A percentile compares a stretch with the other conserved stretches of the same genome.
phyloP scores from a whole-genome alignment of 1,140 invertebrate species.

The Drosophila pectinifera region DNA sequence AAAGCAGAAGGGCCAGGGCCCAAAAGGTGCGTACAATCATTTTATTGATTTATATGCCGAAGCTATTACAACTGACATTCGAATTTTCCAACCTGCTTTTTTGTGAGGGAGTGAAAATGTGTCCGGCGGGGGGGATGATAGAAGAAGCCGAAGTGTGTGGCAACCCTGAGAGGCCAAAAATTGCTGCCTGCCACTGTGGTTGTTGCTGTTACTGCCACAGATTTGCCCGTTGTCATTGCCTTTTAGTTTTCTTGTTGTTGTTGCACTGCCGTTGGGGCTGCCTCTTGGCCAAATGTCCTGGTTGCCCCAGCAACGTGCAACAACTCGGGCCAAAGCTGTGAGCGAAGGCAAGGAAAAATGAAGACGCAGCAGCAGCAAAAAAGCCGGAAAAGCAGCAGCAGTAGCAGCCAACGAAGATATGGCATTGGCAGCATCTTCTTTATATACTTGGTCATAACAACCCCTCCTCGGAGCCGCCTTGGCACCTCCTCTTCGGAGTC shows the following conservation, averaged over 20 bases:
- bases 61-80: conserved; percentile 84
- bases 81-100: conserved; percentile 70
- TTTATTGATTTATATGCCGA: conserved; percentile 84
- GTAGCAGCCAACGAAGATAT: conserved; percentile 28
- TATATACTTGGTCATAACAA: conserved; percentile 57
- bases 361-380: conserved; percentile 55
- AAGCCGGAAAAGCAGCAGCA: conserved; percentile 29
- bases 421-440: conserved; percentile 38
- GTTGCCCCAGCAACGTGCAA: conserved; percentile 69
- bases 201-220: conserved; percentile 17
- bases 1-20: conserved; percentile 13
- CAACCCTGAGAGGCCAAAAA: conserved; percentile 42
- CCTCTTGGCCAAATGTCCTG: conserved; percentile 46
- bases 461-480: neutral
- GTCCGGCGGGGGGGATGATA: conserved; percentile 3
- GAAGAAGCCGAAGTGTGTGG: conserved; percentile 14
- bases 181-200: conserved; percentile 45
- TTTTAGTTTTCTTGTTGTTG: conserved; percentile 25
- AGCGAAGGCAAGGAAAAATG: conserved; percentile 27
- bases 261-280: conserved; percentile 30
- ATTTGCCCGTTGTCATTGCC: conserved; percentile 42
- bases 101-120: conserved; percentile 3
- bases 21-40: conserved; percentile 84
- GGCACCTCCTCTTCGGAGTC: neutral
- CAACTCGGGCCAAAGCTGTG: conserved; percentile 1